Conservation (phyloP, 2,888 invertebrate genomes). For the Apotomis capreana region DNA sequence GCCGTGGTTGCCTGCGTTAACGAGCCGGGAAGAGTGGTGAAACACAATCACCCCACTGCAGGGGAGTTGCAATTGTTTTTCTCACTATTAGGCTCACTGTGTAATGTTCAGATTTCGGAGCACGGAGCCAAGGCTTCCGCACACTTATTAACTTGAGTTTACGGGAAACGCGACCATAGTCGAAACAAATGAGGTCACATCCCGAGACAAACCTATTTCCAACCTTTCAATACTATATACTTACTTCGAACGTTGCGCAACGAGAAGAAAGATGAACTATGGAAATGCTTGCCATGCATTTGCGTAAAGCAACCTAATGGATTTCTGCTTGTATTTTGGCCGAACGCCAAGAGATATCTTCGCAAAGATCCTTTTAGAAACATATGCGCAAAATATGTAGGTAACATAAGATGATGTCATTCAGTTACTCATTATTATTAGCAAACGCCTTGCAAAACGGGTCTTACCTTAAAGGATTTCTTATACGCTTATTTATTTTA, state of each 20-base stretch:
- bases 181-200: constrained; percentile 60
- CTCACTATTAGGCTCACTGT: constrained; percentile 52
- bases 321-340: constrained; percentile 38
- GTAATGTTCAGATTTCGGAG: constrained; percentile 51
- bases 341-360: constrained; percentile 40
- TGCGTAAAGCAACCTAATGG: constrained; percentile 39
- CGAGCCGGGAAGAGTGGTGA: constrained; percentile 66
- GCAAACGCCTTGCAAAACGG: constrained; percentile 23
- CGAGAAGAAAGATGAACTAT: constrained; percentile 27
- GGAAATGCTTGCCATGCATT: constrained; percentile 40
- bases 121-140: constrained; percentile 52
- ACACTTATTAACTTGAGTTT: constrained; percentile 67
- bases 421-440: constrained; percentile 43
- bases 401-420: constrained; percentile 61
- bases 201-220: constrained; percentile 56
- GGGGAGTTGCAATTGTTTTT: constrained; percentile 48
- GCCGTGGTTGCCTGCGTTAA: constrained; percentile 71
- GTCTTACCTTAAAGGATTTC: constrained; percentile 26
- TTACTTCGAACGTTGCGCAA: constrained; percentile 33
- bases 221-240: constrained; percentile 28
- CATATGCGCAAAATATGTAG: constrained; percentile 36
- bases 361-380: constrained; percentile 37
- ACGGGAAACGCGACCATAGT: constrained; percentile 58
- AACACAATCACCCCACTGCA: constrained; percentile 48
- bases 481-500: constrained; percentile 11